These are phyloP conservation scores for Lasaia peninsularis DNA, from an alignment of 1,140 invertebrate species.

Conservation along the genomic window DNA sequence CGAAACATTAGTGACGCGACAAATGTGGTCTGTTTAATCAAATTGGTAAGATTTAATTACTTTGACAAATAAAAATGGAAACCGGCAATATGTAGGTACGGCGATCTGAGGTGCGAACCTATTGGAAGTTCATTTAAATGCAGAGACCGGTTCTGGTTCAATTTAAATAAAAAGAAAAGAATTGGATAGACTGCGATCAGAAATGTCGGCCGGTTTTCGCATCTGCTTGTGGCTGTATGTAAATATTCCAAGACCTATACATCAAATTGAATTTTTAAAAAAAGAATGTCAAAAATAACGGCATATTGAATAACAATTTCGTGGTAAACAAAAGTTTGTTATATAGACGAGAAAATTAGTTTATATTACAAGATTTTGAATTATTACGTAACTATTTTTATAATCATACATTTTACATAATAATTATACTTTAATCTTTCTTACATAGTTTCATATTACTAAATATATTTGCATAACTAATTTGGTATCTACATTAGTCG, in stretches of 20 bases:
- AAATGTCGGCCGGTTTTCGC: constrained; percentile 41
- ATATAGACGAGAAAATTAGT: no score
- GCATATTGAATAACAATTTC: background rate
- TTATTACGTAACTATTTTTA: no score
- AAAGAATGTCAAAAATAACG: background rate
- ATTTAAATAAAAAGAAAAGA: constrained; percentile 44
- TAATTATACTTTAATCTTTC: no score
- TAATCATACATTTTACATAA: no score
- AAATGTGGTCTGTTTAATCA: background rate
- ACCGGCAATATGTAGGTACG: constrained; percentile 1
- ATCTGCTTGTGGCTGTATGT: constrained; percentile 31
- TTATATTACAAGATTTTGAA: no score
- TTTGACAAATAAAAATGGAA: constrained; percentile 16
- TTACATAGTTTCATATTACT: no score
- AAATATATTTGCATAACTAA: no score
- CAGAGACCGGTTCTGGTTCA: constrained; percentile 45
- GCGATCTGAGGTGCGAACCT: constrained; percentile 47
- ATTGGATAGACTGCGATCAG: constrained; percentile 38
- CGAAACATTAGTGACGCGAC: constrained; percentile 20
- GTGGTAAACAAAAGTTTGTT: no score
- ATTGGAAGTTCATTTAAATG: constrained; percentile 55
- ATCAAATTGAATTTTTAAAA: constrained; percentile 10
- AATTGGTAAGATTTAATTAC: constrained; percentile 2
- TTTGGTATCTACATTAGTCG: no score
- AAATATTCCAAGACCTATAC: constrained; percentile 16